These are phyloP conservation scores for Eupeodes luniger DNA, from an alignment of 2,888 invertebrate genomes.

Conservation along the genomic window DNA sequence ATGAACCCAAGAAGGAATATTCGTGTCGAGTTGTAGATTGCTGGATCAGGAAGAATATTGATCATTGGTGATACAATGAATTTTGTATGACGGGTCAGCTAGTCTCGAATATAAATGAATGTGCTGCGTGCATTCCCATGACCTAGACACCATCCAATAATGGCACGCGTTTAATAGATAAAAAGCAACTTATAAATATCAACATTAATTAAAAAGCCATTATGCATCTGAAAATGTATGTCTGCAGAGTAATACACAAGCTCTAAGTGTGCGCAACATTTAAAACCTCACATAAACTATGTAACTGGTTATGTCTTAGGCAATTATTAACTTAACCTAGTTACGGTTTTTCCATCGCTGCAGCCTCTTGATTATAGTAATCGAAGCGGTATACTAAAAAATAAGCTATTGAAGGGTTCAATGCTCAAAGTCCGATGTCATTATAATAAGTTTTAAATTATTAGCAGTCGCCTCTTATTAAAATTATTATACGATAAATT, in stretches of 20 bases:
- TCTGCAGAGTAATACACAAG: not conserved
- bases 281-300: not conserved
- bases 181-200: too few relatives aligned
- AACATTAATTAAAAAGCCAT: conserved; percentile 16
- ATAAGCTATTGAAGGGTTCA: conserved; percentile 1
- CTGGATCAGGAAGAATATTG: too few relatives aligned
- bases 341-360: not conserved
- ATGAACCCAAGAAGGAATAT: too few relatives aligned
- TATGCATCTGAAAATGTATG: not conserved
- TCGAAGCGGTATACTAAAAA: not conserved
- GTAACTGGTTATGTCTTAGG: not conserved
- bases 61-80: too few relatives aligned
- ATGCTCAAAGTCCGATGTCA: not conserved
- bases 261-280: not conserved
- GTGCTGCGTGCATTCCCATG: too few relatives aligned
- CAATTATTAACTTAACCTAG: conserved; percentile 14
- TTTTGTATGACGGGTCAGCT: too few relatives aligned
- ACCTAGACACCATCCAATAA: too few relatives aligned
- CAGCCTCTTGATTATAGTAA: not conserved
- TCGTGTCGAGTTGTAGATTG: too few relatives aligned
- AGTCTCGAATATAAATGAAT: too few relatives aligned
- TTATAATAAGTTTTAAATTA: not conserved
- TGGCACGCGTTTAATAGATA: too few relatives aligned
- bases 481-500: not conserved
- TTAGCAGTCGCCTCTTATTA: not conserved